Evolutionary conservation across 2,797 vertebrate species (phyloP).

Genomic region (Melanotaenia trifasciata): DNA sequence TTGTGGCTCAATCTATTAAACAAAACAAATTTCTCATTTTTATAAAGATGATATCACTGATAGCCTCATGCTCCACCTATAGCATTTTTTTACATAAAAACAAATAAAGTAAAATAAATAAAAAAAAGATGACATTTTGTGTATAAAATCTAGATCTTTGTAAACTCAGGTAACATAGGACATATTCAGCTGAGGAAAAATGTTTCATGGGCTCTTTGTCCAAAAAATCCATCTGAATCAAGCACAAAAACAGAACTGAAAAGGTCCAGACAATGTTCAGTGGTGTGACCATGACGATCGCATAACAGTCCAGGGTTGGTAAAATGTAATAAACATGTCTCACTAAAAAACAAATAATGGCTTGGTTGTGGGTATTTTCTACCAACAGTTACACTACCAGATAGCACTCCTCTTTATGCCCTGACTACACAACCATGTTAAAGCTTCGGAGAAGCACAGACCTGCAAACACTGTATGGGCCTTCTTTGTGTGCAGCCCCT

Average conservation of each 20-base stretch:
- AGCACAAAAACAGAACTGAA: neutral
- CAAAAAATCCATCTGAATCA: constrained; percentile 23
- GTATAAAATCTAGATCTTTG: constrained; percentile 48
- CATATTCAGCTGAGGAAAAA: constrained; percentile 11
- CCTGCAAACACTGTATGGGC: constrained; percentile 30
- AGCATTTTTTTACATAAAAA: constrained; percentile 13
- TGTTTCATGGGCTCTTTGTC: constrained; percentile 10
- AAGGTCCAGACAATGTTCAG: constrained; percentile 31
- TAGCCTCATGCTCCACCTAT: constrained; percentile 16
- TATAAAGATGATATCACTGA: constrained; percentile 17
- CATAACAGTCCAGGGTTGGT: constrained; percentile 30
- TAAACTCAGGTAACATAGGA: constrained; percentile 48
- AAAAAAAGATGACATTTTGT: constrained; percentile 23
- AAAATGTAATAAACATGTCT: constrained; percentile 33
- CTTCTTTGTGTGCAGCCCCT: constrained; percentile 22
- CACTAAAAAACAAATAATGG: constrained; percentile 15
- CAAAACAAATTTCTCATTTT: constrained; percentile 36
- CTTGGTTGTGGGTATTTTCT: constrained; percentile 25
- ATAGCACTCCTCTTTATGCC: constrained; percentile 21
- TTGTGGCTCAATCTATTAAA: constrained; percentile 22
- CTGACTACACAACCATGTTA: constrained; percentile 11
- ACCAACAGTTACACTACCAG: constrained; percentile 26
- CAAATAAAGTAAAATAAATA: neutral
- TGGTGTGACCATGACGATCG: constrained; percentile 17
- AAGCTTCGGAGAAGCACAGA: constrained; percentile 23